Evolutionary conservation across 2,888 invertebrate species (phyloP).

Genomic region (Hydriomena furcata): DNA sequence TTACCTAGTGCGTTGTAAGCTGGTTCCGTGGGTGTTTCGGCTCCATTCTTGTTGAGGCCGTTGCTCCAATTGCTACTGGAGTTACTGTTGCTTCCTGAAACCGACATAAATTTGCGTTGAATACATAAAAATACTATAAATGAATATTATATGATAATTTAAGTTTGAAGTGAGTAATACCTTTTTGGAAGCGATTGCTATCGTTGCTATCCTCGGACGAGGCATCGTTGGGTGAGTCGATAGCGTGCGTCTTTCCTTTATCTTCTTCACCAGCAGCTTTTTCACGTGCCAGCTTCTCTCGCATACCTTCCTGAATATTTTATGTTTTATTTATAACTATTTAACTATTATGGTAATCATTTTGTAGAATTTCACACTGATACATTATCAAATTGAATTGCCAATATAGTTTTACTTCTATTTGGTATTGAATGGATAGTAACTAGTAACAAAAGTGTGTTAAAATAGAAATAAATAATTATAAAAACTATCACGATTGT

Average conservation of each 20-base stretch:
- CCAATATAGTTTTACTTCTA: too few species aligned
- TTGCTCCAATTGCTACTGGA: slow-evolving; percentile 69
- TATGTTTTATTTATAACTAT: too few species aligned
- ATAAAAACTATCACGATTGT: too few species aligned
- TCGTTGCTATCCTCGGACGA: slow-evolving; percentile 97
- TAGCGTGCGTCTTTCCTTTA: slow-evolving; percentile 57
- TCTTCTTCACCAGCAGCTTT: slow-evolving; percentile 81
- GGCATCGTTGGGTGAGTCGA: slow-evolving; percentile 96
- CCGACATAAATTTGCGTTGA: background rate
- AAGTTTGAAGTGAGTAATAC: too few species aligned
- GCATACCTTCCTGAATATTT: slow-evolving; percentile 89
- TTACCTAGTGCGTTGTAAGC: slow-evolving; percentile 67
- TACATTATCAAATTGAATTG: too few species aligned
- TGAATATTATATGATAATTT: too few species aligned
- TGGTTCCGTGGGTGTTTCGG: slow-evolving; percentile 51
- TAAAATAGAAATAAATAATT: too few species aligned
- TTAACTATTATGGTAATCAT: too few species aligned
- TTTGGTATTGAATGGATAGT: too few species aligned
- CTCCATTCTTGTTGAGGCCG: slow-evolving; percentile 42
- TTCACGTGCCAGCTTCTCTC: slow-evolving; percentile 90
- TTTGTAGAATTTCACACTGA: too few species aligned
- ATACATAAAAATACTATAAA: too few species aligned
- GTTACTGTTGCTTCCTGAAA: slow-evolving; percentile 69
- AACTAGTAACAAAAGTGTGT: too few species aligned
- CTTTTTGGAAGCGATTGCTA: slow-evolving; percentile 90